A percentile compares a stretch with the other conserved stretches of the same genome.
These are phyloP conservation scores for Lissonota sp. DNA, from an alignment of 2,888 invertebrate genomes.

Conservation along the genomic window DNA sequence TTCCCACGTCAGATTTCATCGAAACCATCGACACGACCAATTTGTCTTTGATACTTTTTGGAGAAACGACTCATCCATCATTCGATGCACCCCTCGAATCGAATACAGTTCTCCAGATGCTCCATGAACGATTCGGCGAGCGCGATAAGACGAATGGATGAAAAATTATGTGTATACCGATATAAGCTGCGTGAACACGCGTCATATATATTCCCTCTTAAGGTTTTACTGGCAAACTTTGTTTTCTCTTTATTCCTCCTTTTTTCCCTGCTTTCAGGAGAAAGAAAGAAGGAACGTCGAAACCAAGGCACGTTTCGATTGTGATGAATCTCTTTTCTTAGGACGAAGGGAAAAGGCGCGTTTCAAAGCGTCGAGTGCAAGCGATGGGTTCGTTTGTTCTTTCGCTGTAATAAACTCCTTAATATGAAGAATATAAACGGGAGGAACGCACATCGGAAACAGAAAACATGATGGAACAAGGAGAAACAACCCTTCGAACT, in stretches of 20 bases:
- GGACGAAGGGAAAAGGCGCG: background rate
- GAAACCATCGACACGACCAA: constrained; percentile 14
- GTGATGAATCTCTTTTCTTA: constrained; percentile 36
- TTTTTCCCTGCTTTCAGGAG: background rate
- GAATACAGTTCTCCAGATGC: constrained; percentile 12
- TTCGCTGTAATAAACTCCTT: background rate
- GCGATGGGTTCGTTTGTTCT: constrained; percentile 8
- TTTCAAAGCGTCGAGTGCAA: background rate
- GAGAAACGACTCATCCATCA: constrained; percentile 33
- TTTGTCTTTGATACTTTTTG: constrained; percentile 17
- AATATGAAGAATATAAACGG: background rate
- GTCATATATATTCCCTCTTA: background rate
- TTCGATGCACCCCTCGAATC: constrained; percentile 1
- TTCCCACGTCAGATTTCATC: constrained; percentile 14
- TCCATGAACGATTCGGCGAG: background rate
- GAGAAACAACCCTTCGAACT: background rate
- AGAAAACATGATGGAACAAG: background rate
- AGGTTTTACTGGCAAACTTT: constrained; percentile 1
- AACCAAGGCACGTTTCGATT: constrained; percentile 1
- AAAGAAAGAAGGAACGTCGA: constrained; percentile 2
- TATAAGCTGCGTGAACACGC: no score
- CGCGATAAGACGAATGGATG: background rate
- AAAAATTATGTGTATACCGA: constrained; percentile 8
- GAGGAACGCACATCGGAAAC: background rate
- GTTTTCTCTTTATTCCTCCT: constrained; percentile 8